Evolutionary conservation across 2,888 invertebrate genomes (phyloP).

Genomic region (Dinocampus coccinellae): DNA sequence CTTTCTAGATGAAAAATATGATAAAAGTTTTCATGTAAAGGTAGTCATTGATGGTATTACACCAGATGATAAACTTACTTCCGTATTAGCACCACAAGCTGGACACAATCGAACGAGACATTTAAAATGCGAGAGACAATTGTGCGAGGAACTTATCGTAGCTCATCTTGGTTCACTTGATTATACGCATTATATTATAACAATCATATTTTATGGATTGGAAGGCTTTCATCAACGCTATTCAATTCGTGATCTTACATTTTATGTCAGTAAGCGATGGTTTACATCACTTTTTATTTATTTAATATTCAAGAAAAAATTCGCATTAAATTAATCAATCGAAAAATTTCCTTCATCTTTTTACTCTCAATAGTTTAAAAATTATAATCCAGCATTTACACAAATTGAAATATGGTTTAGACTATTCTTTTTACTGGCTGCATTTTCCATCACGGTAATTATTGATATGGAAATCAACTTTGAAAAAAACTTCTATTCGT

Average conservation of each 20-base stretch:
- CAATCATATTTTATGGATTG: slow-evolving; percentile 86
- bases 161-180: slow-evolving; percentile 91
- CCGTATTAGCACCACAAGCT: slow-evolving; percentile 76
- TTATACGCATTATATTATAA: slow-evolving; percentile 89
- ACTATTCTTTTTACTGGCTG: slow-evolving; percentile 89
- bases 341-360: slow-evolving; percentile 4
- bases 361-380: slow-evolving; percentile 84
- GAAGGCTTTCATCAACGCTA: slow-evolving; percentile 88
- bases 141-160: slow-evolving; percentile 89
- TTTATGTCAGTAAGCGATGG: slow-evolving; percentile 79
- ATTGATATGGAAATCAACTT: slow-evolving; percentile 20
- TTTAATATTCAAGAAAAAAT: not conserved
- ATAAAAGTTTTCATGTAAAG: slow-evolving; percentile 89
- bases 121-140: slow-evolving; percentile 83
- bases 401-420: slow-evolving; percentile 98
- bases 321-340: not conserved
- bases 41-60: slow-evolving; percentile 86
- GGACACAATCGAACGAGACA: slow-evolving; percentile 87
- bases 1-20: slow-evolving; percentile 86
- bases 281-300: not conserved
- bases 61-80: slow-evolving; percentile 80
- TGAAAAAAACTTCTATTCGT: not conserved
- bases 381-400: slow-evolving; percentile 95
- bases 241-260: slow-evolving; percentile 84
- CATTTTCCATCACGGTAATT: slow-evolving; percentile 88